A percentile compares a stretch with the other conserved stretches of the same genome.
Evolutionary conservation across 1,140 invertebrate genomes (phyloP).

Genomic region (Cylas formicarius): DNA sequence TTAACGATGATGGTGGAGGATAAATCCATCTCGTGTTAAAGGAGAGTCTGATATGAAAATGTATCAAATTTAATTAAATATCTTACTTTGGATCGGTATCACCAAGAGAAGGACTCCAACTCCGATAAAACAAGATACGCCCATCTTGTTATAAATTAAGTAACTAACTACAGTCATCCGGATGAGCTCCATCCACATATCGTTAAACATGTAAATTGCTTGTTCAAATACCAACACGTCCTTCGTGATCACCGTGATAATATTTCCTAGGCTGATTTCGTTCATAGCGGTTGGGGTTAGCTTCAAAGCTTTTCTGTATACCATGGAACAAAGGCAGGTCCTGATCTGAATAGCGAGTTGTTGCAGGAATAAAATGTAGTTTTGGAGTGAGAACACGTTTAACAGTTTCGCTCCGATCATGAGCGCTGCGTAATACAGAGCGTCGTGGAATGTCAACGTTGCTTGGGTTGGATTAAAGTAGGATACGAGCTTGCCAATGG

Average conservation of each 20-base stretch:
- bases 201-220: constrained; percentile 61
- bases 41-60: neutral
- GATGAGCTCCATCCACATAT: constrained; percentile 73
- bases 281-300: constrained; percentile 61
- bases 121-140: constrained; percentile 66
- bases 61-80: too few species aligned
- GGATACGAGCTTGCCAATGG: constrained; percentile 27
- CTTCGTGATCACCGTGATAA: constrained; percentile 80
- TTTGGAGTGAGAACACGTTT: too few species aligned
- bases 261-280: constrained; percentile 79
- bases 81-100: constrained; percentile 72
- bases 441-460: constrained; percentile 44
- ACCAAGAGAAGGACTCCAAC: constrained; percentile 71
- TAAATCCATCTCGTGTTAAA: too few species aligned
- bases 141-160: constrained; percentile 69
- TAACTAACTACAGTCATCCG: constrained; percentile 68
- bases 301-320: constrained; percentile 74
- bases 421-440: constrained; percentile 59
- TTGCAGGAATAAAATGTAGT: constrained; percentile 63
- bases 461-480: constrained; percentile 28
- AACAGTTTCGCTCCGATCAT: constrained; percentile 52
- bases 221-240: constrained; percentile 70
- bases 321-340: constrained; percentile 67
- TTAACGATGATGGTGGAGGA: too few species aligned
- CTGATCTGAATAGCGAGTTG: constrained; percentile 74